phyloP scores from a whole-genome alignment of 2,797 vertebrate genomes.

The Fringilla coelebs region DNA sequence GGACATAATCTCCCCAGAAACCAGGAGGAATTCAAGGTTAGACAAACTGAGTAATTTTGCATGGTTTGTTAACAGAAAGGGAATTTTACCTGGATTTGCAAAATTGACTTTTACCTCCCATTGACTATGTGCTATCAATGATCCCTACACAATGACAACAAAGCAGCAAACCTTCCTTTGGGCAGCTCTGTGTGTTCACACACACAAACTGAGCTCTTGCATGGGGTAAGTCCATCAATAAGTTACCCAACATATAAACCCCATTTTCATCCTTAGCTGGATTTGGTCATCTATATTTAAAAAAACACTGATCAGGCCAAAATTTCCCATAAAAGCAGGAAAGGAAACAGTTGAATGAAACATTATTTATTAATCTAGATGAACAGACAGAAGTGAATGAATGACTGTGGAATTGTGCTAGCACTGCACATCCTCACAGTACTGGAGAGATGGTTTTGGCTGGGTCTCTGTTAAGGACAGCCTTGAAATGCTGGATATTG shows the following conservation, averaged over 20 bases:
- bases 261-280: background rate
- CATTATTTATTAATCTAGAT: background rate
- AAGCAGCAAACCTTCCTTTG: background rate
- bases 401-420: background rate
- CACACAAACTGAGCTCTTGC: background rate
- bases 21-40: slow-evolving; percentile 22
- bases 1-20: slow-evolving; percentile 12
- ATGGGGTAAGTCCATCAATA: background rate
- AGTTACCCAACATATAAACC: background rate
- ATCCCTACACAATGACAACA: background rate
- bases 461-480: background rate
- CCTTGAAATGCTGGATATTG: background rate
- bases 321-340: background rate
- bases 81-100: background rate
- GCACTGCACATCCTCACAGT: background rate
- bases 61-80: background rate
- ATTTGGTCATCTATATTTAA: background rate
- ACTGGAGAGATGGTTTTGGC: background rate
- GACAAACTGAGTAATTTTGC: background rate
- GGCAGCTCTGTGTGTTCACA: background rate
- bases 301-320: background rate
- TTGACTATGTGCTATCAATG: background rate
- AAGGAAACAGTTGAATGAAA: background rate
- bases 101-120: background rate
- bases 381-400: background rate